A percentile compares a stretch with the other conserved stretches of the same genome.
phyloP scores from a whole-genome alignment of 2,113 vertebrate genomes.

The Apodemus sylvaticus region DNA sequence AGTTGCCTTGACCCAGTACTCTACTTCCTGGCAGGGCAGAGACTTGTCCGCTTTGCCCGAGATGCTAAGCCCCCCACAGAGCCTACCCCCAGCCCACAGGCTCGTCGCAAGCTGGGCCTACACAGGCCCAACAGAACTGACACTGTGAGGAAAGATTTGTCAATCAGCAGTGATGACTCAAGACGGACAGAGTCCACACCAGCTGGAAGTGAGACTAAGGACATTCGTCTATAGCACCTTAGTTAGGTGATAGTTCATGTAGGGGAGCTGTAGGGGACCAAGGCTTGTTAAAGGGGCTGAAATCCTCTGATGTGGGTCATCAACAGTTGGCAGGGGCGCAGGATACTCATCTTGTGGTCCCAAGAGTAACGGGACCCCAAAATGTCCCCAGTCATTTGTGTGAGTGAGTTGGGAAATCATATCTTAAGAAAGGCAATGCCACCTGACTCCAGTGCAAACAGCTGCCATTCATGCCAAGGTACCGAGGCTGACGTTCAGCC shows the following conservation, averaged over 20 bases:
- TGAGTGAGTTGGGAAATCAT: not conserved
- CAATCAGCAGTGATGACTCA: not conserved
- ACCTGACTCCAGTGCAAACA: not conserved
- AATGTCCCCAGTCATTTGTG: not conserved
- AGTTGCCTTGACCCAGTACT: conserved; percentile 97
- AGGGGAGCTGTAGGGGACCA: not conserved
- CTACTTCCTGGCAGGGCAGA: conserved; percentile 96
- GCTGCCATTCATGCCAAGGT: not conserved
- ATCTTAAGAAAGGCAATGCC: not conserved
- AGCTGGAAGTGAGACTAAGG: conserved; percentile 23
- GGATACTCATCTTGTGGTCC: not conserved
- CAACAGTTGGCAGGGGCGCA: not conserved
- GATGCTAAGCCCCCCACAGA: conserved; percentile 59
- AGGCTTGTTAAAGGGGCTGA: not conserved
- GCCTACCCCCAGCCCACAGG: not conserved
- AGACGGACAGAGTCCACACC: not conserved
- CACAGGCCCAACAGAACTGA: conserved; percentile 20
- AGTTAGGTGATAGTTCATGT: not conserved
- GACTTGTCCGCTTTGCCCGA: conserved; percentile 83
- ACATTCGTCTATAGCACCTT: conserved; percentile 57
- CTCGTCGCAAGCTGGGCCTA: conserved; percentile 52
- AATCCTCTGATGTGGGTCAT: not conserved
- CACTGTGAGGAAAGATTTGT: not conserved
- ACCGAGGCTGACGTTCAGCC: not conserved
- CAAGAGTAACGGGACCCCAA: not conserved